Evolutionary conservation across 2,888 invertebrate species (phyloP).

Genomic region (Sarcophaga subvicina): DNA sequence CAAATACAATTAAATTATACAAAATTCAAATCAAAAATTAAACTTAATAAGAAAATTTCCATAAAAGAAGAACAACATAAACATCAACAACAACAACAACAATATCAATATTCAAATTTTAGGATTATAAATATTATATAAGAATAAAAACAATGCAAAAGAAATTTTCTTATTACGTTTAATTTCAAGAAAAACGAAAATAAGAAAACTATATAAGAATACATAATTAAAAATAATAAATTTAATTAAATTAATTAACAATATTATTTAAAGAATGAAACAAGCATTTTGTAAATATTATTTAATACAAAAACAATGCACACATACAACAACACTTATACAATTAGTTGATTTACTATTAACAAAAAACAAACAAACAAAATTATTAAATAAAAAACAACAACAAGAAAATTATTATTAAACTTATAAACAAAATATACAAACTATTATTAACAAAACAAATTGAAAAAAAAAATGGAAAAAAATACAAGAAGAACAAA

Average conservation of each 20-base stretch:
- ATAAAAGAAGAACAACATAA: background rate
- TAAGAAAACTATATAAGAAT: constrained; percentile 21
- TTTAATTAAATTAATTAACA: constrained; percentile 13
- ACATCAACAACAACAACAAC: background rate
- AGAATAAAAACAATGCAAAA: background rate
- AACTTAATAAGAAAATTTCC: constrained; percentile 60
- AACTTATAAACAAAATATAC: constrained; percentile 68
- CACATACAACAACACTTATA: constrained; percentile 70
- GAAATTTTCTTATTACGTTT: constrained; percentile 22
- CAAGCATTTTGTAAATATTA: constrained; percentile 68
- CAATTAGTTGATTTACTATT: constrained; percentile 70
- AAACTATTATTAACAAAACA: constrained; percentile 67
- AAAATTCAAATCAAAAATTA: constrained; percentile 69
- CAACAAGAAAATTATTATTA: constrained; percentile 66
- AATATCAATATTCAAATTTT: background rate
- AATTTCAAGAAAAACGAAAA: constrained; percentile 13
- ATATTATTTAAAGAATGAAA: constrained; percentile 29
- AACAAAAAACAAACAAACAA: constrained; percentile 41
- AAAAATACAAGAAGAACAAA: constrained; percentile 52
- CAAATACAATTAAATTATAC: constrained; percentile 54
- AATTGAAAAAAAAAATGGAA: constrained; percentile 24
- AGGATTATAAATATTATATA: background rate
- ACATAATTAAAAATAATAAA: constrained; percentile 35
- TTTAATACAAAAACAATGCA: constrained; percentile 66
- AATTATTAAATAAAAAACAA: constrained; percentile 49